A percentile compares a stretch with the other conserved stretches of the same genome.
phyloP scores from a whole-genome alignment of 2,113 vertebrate species.

The Pogona vitticeps region DNA sequence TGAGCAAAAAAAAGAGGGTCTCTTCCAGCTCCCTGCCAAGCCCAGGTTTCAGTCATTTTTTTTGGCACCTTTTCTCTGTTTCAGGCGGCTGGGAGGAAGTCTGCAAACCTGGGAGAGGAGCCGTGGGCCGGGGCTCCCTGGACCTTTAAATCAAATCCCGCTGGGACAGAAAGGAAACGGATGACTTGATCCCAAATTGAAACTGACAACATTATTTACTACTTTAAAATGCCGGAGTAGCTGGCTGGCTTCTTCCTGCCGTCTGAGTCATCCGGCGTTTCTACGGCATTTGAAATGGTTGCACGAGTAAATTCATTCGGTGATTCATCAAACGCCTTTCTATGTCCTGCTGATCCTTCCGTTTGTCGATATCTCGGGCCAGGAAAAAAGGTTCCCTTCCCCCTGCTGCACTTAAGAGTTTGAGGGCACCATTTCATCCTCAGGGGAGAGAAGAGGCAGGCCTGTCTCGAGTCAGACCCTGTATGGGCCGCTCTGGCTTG shows the following conservation, averaged over 20 bases:
- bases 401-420: not conserved
- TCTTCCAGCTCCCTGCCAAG: not conserved
- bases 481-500: too few species aligned
- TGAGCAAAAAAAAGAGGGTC: not conserved
- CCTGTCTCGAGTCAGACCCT: too few species aligned
- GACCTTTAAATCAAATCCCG: slow-evolving; percentile 14
- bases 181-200: slow-evolving; percentile 1
- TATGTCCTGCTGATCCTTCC: not conserved
- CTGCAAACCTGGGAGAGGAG: not conserved
- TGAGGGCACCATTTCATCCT: not conserved
- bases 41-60: too few species aligned
- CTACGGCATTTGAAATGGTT: slow-evolving; percentile 1
- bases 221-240: not conserved
- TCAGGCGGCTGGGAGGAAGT: not conserved
- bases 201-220: slow-evolving; percentile 22
- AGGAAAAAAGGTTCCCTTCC: not conserved
- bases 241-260: not conserved
- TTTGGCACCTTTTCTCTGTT: not conserved
- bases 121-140: not conserved
- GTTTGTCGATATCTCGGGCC: not conserved
- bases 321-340: slow-evolving; percentile 3
- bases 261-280: not conserved
- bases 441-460: not conserved
- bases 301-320: slow-evolving; percentile 16
- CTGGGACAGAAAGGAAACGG: not conserved